Percentiles rank a stretch among this genome's conserved stretches.
Conservation (phyloP, 2,888 invertebrate genomes). For the Ochlodes sylvanus region DNA sequence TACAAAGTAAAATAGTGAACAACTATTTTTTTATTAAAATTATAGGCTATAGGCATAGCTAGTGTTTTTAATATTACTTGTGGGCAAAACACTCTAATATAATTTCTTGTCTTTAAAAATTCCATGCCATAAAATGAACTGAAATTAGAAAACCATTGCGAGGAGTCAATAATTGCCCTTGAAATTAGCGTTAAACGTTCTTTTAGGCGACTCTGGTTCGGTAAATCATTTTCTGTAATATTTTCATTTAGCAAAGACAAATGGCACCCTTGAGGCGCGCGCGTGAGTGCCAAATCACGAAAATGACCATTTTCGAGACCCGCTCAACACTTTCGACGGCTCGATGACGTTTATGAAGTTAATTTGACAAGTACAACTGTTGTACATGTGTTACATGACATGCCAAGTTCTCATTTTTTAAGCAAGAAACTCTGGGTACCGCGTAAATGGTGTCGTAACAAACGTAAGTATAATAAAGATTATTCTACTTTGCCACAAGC, state of each 20-base stretch:
- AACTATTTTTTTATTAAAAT: too few species aligned
- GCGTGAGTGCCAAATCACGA: slow-evolving; percentile 24
- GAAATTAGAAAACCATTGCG: not conserved
- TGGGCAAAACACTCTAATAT: too few species aligned
- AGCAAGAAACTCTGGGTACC: not conserved
- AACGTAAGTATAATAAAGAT: not conserved
- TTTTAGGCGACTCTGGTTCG: slow-evolving; percentile 42
- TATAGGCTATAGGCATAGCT: too few species aligned
- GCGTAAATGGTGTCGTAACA: not conserved
- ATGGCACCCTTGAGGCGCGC: slow-evolving; percentile 40
- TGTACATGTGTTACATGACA: slow-evolving; percentile 4
- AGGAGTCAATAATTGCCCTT: slow-evolving; percentile 23
- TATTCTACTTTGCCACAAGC: too few species aligned
- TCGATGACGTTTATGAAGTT: slow-evolving; percentile 29
- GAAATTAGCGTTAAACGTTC: slow-evolving; percentile 42
- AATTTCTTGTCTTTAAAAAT: not conserved
- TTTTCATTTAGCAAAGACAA: slow-evolving; percentile 47
- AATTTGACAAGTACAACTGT: slow-evolving; percentile 31
- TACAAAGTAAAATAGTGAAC: too few species aligned
- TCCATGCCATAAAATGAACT: slow-evolving; percentile 8
- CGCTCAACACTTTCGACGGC: not conserved
- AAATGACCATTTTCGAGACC: slow-evolving; percentile 12
- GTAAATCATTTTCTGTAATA: slow-evolving; percentile 37
- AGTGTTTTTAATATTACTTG: too few species aligned
- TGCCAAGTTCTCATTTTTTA: not conserved